Conservation (phyloP, 2,888 invertebrate species). For the Ormyrus labotus region DNA sequence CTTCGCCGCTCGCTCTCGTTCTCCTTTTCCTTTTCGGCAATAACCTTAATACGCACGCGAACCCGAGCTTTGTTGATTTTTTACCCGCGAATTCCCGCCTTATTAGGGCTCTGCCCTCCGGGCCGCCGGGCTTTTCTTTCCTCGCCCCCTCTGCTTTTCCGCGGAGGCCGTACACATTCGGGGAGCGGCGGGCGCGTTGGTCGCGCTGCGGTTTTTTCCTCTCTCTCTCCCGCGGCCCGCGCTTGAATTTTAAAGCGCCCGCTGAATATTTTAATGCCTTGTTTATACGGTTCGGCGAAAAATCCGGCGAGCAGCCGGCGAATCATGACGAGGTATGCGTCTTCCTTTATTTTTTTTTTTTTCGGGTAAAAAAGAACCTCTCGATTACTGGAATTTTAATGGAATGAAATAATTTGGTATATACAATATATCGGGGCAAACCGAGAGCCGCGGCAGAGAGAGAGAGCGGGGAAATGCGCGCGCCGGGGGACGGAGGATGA, state of each 20-base stretch:
- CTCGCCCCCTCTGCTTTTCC: too few species aligned
- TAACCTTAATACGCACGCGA: constrained; percentile 36
- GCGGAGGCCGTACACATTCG: neutral
- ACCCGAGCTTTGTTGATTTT: too few species aligned
- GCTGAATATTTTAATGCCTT: constrained; percentile 28
- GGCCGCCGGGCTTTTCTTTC: too few species aligned
- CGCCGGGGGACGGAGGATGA: constrained; percentile 12
- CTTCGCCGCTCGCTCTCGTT: neutral
- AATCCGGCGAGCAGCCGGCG: neutral
- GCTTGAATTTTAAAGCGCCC: constrained; percentile 20
- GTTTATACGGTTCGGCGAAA: neutral
- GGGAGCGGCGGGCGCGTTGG: neutral
- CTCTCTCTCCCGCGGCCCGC: neutral
- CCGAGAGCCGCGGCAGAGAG: neutral
- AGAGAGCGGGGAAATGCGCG: neutral
- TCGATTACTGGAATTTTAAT: neutral
- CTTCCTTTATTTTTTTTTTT: neutral
- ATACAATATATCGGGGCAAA: neutral
- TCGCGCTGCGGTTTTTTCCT: neutral
- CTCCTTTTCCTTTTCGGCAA: constrained; percentile 25
- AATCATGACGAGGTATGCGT: neutral
- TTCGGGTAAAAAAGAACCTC: neutral
- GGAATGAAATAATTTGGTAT: neutral
- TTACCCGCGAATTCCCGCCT: too few species aligned
- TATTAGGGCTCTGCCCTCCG: too few species aligned